Percentiles rank a stretch among this genome's conserved stretches.
Conservation (phyloP, 2,888 invertebrate species). For the Morpho helenor region DNA sequence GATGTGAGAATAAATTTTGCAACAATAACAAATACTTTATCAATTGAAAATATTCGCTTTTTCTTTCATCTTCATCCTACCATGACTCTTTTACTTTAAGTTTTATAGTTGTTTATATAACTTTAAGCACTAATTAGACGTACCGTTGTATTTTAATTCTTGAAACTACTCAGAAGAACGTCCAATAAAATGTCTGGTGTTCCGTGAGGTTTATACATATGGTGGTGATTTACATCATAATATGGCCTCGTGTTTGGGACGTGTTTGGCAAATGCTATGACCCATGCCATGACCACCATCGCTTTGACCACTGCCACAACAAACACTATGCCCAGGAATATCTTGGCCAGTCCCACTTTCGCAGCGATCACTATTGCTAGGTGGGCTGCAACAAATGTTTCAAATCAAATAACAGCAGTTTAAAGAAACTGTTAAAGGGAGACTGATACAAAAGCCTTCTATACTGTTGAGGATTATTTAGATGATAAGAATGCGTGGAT, state of each 20-base stretch:
- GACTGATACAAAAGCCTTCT: no score
- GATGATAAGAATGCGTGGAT: no score
- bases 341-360: slow-evolving; percentile 62
- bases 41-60: no score
- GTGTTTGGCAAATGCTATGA: slow-evolving; percentile 51
- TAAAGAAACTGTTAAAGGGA: no score
- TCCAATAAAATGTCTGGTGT: slow-evolving; percentile 30
- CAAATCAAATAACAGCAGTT: background rate
- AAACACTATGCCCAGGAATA: slow-evolving; percentile 53
- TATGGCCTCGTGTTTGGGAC: slow-evolving; percentile 54
- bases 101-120: no score
- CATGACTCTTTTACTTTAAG: no score
- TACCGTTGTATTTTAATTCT: no score
- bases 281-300: slow-evolving; percentile 60
- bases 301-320: slow-evolving; percentile 51
- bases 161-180: slow-evolving; percentile 26
- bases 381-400: slow-evolving; percentile 66
- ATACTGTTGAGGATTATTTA: no score
- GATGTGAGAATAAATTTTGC: no score
- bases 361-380: slow-evolving; percentile 55
- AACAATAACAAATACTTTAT: no score
- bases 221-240: slow-evolving; percentile 33
- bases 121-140: no score
- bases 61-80: no score
- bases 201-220: slow-evolving; percentile 17